Base-by-base conservation (phyloP, 2,888 invertebrate species). In the Drosophila stalkeri region DNA sequence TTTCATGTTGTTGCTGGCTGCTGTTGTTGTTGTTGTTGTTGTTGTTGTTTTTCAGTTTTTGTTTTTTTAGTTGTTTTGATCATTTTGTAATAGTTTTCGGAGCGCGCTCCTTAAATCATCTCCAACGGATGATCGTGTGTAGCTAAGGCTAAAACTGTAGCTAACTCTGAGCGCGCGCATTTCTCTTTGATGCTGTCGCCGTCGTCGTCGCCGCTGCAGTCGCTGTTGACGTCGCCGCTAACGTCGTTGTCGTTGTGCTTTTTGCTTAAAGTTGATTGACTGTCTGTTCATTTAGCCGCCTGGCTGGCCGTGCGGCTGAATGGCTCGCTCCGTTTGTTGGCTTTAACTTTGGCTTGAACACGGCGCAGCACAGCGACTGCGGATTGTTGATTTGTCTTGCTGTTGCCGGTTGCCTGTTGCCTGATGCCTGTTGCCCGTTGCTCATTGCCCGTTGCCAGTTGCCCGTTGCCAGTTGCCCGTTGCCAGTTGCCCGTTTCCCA, bases 221-320 rank as follows among this genome's bases (percentile, higher is more conserved):
- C 54, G 44, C 16, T 11, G 73, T n/a, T 18, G 55, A 16, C 35
- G 62, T 37, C 35, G 68, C 62, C n/a, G 77, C 54, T 44, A 62
- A 59, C 49, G 77, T 80, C 49, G 77, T 77, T 78, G 67, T 72
- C 72, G 87, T 64, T 85, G 72, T 81, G 81, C 82, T 82, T 86
- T 84, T 89, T 80, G 78, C 85, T 84, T 83, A 90, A 90, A 86
- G 90, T 87, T 89, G 89, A 88, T 86, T 88, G 90, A 88, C 89
- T 86, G 88, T 84, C 82, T 86, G 82, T 82, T 88, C 83, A 84
- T 83, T 88, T 86, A 86, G 88, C 83, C 82, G 87, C 73, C 72
- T 73, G 82, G 75, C 84, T 76, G 82, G 82, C 84, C 86, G 66
- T 83, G 64, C 41, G 57, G 33, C 57, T 57, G 64, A 68, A 43